phyloP scores from a whole-genome alignment of 2,113 vertebrate genomes.

The Scopus umbretta region DNA sequence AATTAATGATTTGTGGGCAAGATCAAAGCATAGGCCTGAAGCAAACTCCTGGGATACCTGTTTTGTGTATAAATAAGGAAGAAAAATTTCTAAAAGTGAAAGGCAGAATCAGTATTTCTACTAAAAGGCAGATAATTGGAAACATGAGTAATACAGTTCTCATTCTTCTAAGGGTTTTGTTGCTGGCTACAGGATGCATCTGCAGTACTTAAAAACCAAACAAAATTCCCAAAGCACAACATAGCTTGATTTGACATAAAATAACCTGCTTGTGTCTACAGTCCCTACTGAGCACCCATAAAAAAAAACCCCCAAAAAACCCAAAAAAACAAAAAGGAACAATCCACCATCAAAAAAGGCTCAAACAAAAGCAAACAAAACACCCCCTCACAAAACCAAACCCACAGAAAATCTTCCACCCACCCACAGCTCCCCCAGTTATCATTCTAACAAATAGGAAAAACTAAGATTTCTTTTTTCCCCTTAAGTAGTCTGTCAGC shows the following conservation, averaged over 20 bases:
- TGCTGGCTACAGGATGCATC: not conserved
- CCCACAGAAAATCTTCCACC: not conserved
- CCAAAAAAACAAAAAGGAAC: not conserved
- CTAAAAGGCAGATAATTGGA: not conserved
- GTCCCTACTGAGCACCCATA: not conserved
- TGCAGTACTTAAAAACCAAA: not conserved
- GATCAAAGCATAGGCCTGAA: constrained; percentile 6
- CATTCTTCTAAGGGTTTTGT: not conserved
- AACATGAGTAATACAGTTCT: not conserved
- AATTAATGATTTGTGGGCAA: not conserved
- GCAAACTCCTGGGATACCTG: not conserved
- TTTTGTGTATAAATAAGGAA: not conserved
- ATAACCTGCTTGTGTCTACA: fast-evolving
- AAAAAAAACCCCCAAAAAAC: not conserved
- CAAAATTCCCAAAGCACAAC: not conserved
- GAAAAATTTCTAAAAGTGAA: not conserved
- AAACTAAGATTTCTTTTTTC: not conserved
- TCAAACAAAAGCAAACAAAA: not conserved
- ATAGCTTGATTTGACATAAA: not conserved
- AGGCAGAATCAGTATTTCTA: not conserved
- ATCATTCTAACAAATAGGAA: not conserved
- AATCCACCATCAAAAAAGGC: not conserved
- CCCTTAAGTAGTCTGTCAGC: not conserved
- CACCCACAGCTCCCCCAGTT: not conserved
- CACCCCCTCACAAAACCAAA: not conserved